Conservation (phyloP, 2,888 invertebrate species). For the Scaptomyza polygonia region DNA sequence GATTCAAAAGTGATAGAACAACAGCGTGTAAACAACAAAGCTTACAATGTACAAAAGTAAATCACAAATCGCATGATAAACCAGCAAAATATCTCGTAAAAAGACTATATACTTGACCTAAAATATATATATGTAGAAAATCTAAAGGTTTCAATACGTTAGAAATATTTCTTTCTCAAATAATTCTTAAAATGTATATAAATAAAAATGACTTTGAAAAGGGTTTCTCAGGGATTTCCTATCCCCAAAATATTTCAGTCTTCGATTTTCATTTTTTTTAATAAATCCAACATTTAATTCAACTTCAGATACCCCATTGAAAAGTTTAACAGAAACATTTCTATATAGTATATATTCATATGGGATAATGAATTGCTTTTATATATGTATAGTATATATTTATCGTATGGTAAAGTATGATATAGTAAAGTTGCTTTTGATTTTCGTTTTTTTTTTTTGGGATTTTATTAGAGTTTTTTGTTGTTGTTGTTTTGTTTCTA, state of each 20-base stretch:
- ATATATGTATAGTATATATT: constrained; percentile 16
- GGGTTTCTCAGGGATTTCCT: too few species aligned
- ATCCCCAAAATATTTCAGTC: too few species aligned
- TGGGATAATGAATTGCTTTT: constrained; percentile 75
- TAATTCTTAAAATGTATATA: too few species aligned
- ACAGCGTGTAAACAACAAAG: constrained; percentile 41
- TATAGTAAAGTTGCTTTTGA: constrained; percentile 28
- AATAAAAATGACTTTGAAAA: too few species aligned
- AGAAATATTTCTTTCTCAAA: too few species aligned
- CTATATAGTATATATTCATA: constrained; percentile 48
- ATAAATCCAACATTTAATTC: too few species aligned
- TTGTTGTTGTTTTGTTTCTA: constrained; percentile 10
- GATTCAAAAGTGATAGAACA: constrained; percentile 46
- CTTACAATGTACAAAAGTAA: constrained; percentile 18
- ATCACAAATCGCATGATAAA: neutral
- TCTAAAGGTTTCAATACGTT: too few species aligned
- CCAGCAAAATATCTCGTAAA: neutral
- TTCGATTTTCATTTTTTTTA: too few species aligned
- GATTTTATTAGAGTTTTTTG: constrained; percentile 36
- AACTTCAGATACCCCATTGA: constrained; percentile 1
- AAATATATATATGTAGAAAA: too few species aligned
- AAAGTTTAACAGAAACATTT: neutral
- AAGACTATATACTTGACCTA: neutral
- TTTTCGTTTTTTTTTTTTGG: constrained; percentile 21
- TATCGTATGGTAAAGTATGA: constrained; percentile 16